Base-by-base conservation (phyloP, 2,888 invertebrate genomes). In the Pocota personata region DNA sequence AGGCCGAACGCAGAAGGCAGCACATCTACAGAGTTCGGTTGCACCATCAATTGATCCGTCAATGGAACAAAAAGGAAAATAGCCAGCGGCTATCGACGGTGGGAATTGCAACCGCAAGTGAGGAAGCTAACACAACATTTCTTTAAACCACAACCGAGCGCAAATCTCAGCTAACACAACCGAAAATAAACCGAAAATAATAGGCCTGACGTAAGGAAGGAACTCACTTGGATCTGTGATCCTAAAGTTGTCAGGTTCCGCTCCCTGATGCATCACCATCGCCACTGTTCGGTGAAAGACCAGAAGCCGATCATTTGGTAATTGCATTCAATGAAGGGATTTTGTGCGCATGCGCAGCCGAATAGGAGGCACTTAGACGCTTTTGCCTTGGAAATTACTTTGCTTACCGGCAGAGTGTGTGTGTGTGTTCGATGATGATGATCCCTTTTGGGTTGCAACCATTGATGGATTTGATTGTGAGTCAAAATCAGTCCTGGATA, bases 251-350 rank as follows among this genome's bases (percentile, higher is more conserved):
- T 40, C 24, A 66, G 82, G 75, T 83, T 80, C 75, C 80, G 75
- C 80, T 84, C 19, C 24, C 64, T 66, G 50, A 69, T 69, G 50
- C 66, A 55, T 40, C 24, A 16, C 14, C 32, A 24, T 32, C 48
- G 43, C 16, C n/a, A n/a, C n/a, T n/a, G n/a, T n/a, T n/a, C n/a
- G n/a, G n/a, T 12, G 30, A 16, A n/a, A 10, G 27, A 89, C 89
- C 89, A 89, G 89, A 89, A 89, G 89, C 88, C 88, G 87, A 88
- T 89, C 89, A 88, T 89, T 89, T 89, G 82, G 88, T 88, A 89
- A 89, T 89, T 89, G 89, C 88, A 89, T 88, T 89, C 88, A 89
- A 89, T 89, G 88, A 88, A 82, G 82, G 77, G 76, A 77, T 60
- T 82, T 82, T 76, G 82, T 82, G 77, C 76, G 72, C 82, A 84